phyloP scores from a whole-genome alignment of 2,113 vertebrate genomes.

The Saccopteryx leptura region DNA sequence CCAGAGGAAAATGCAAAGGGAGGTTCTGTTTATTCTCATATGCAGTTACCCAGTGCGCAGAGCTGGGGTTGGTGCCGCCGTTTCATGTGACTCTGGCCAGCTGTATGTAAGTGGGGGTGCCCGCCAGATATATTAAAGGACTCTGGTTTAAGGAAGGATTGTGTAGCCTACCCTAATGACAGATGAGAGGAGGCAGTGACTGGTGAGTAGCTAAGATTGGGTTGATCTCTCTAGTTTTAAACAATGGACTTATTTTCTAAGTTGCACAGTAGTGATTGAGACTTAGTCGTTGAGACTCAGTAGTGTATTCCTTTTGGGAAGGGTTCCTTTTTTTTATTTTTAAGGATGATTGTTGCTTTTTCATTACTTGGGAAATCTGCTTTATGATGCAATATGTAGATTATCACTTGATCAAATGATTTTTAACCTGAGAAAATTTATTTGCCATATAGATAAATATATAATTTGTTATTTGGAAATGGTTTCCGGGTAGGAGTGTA shows the following conservation, averaged over 20 bases:
- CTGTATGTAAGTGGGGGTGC: constrained; percentile 80
- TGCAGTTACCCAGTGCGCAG: constrained; percentile 70
- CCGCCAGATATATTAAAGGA: constrained; percentile 79
- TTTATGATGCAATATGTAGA: constrained; percentile 11
- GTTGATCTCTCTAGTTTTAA: not conserved
- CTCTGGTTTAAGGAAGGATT: constrained; percentile 75
- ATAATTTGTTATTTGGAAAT: constrained; percentile 71
- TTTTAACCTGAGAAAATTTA: constrained; percentile 60
- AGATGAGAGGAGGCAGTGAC: not conserved
- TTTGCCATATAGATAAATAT: constrained; percentile 55
- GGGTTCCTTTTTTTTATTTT: not conserved
- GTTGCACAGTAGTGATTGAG: not conserved
- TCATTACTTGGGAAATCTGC: constrained; percentile 63
- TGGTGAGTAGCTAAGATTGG: constrained; percentile 82
- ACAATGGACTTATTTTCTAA: not conserved
- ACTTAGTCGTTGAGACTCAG: not conserved
- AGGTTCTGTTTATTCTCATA: constrained; percentile 76
- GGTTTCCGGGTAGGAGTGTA: constrained; percentile 76
- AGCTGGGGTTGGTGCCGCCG: constrained; percentile 67
- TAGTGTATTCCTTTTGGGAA: not conserved
- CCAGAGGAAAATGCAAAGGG: constrained; percentile 81
- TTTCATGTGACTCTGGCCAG: constrained; percentile 82
- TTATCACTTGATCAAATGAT: constrained; percentile 9
- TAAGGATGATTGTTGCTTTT: constrained; percentile 45
- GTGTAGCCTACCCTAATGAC: constrained; percentile 62